Conservation (phyloP, 2,888 invertebrate species). For the Mactromeris polynyma region DNA sequence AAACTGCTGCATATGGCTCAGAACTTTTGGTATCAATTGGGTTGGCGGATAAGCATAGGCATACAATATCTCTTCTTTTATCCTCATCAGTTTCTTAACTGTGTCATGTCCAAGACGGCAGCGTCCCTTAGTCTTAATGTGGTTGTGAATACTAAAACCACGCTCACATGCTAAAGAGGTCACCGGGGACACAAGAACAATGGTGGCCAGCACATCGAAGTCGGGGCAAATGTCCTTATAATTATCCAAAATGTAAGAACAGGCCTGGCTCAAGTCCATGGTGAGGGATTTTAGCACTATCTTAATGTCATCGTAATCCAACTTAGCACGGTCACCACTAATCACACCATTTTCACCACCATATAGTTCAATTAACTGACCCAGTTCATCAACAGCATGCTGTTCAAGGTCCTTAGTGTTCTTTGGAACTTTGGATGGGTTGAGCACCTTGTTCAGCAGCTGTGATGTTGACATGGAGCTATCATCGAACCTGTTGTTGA, state of each 20-base stretch:
- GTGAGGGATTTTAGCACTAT: constrained; percentile 31
- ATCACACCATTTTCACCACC: constrained; percentile 20
- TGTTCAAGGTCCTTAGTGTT: background rate
- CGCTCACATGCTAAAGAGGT: constrained; percentile 56
- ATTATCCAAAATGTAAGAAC: constrained; percentile 19
- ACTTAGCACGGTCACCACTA: background rate
- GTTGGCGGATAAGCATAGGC: too few species aligned
- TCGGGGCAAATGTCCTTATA: constrained; percentile 30
- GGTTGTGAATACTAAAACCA: constrained; percentile 50
- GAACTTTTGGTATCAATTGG: too few species aligned
- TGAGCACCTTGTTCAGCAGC: constrained; percentile 27
- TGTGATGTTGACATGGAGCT: constrained; percentile 34
- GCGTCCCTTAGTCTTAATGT: constrained; percentile 46
- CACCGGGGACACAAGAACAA: constrained; percentile 33
- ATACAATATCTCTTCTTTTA: constrained; percentile 51
- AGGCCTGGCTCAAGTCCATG: constrained; percentile 21
- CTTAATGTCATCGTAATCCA: constrained; percentile 30
- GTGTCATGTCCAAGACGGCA: constrained; percentile 24
- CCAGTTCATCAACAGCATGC: constrained; percentile 13
- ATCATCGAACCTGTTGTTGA: too few species aligned
- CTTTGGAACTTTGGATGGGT: constrained; percentile 36
- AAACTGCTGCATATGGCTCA: too few species aligned
- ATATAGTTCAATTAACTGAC: background rate
- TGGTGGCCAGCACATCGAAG: constrained; percentile 30
- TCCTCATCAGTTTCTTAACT: constrained; percentile 42